Evolutionary conservation across 2,113 vertebrate genomes (phyloP), one percentile per base, ranked within the genome.

Genomic region (Ellobius talpinus): DNA sequence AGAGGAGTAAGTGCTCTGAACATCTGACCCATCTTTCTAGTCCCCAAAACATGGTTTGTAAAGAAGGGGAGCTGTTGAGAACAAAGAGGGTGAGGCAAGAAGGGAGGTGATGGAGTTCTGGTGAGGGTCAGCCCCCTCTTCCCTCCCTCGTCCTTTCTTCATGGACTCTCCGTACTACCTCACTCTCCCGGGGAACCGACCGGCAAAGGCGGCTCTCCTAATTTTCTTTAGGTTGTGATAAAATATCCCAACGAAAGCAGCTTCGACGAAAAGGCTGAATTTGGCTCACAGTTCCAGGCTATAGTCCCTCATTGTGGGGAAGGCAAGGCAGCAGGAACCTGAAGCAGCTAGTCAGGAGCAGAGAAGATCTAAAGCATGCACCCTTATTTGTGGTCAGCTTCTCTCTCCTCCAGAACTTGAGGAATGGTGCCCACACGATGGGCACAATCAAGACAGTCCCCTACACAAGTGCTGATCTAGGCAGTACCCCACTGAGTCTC

Each of bases 71-170:
- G 26, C 5, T 70, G 14, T 42, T 23, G 36, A 87, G 39, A 73
- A 26, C 5, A 55, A 11, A 17, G 14, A 1, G 23, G 17, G 2
- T 17, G 16, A 86, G 33, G 58, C 26, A 10, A 2, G 2, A 61
- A 5, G 33, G 26, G 8, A 31, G n/a, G 26, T 13, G 4, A 9
- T 8, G 11, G 42, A 26, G 55, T 42, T 8, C 5, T 36, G 21
- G 17, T 36, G 2, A 61, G 4, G 10, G 16, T 3, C 4, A n/a
- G 6, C 2, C 7, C 5, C 61, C 3, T 0, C 4, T 23, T 33
- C 79, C 21, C 1, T 5, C 50, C 55, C 58, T 63, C 1, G 1
- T 2, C 52, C 23, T 36, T 39, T 42, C 24, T 0, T 0, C 31
- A 3, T 10, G 36, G 66, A 2, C 3, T 29, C 23, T 13, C 8